phyloP scores from a whole-genome alignment of 2,797 vertebrate genomes.

The Botia kubotai region DNA sequence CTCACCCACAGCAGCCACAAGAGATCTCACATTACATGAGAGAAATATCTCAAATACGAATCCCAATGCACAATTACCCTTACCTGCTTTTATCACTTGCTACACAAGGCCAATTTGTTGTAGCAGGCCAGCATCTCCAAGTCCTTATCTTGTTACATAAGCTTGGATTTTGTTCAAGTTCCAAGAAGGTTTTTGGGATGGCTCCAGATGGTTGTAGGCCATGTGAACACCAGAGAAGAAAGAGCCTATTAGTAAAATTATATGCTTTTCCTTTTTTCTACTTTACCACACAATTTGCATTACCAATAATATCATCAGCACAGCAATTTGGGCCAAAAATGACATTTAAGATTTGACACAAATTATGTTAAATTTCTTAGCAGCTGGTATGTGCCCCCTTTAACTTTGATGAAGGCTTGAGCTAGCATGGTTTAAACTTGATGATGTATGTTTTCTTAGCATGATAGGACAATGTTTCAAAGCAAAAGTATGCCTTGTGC shows the following conservation, averaged over 20 bases:
- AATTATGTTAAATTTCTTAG: too few relatives aligned
- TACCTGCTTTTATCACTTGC: slow-evolving; percentile 49
- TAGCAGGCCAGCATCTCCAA: slow-evolving; percentile 78
- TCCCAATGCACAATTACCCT: slow-evolving; percentile 57
- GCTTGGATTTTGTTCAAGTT: slow-evolving; percentile 71
- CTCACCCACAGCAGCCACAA: slow-evolving; percentile 70
- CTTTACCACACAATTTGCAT: too few relatives aligned
- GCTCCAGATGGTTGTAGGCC: slow-evolving; percentile 73
- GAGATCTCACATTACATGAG: slow-evolving; percentile 77
- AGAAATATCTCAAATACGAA: slow-evolving; percentile 73
- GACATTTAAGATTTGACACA: too few relatives aligned
- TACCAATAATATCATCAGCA: too few relatives aligned
- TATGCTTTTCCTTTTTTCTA: too few relatives aligned
- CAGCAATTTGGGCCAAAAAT: too few relatives aligned
- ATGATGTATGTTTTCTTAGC: too few relatives aligned
- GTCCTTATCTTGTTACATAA: slow-evolving; percentile 82
- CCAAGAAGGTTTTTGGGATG: slow-evolving; percentile 69
- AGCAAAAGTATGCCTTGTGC: too few relatives aligned
- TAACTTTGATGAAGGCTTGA: too few relatives aligned
- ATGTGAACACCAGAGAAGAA: slow-evolving; percentile 65
- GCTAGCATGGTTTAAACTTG: too few relatives aligned
- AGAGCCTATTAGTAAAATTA: neutral
- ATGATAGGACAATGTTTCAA: too few relatives aligned
- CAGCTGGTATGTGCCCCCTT: too few relatives aligned
- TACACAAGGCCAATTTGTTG: slow-evolving; percentile 81